phyloP scores from a whole-genome alignment of 2,113 vertebrate species.

The Ammodytes marinus region DNA sequence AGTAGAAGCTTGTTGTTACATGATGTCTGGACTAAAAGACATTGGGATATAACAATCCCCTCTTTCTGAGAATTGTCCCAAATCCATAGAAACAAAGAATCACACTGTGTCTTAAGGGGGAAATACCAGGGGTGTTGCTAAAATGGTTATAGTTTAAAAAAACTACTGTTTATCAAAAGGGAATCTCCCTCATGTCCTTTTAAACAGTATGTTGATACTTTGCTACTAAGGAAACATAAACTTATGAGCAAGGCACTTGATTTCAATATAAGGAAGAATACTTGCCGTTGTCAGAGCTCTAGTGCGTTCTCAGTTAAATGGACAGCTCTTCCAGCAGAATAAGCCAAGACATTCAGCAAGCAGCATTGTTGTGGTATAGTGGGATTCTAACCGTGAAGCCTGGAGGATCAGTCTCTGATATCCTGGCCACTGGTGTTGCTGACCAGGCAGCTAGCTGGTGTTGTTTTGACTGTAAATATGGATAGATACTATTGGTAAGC shows the following conservation, averaged over 20 bases:
- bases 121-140: neutral
- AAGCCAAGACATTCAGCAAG: slow-evolving; percentile 31
- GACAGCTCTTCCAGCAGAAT: slow-evolving; percentile 28
- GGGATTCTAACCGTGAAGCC: slow-evolving; percentile 20
- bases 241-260: neutral
- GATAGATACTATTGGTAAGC: neutral
- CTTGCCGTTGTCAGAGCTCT: slow-evolving; percentile 18
- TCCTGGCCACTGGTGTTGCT: slow-evolving; percentile 14
- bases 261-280: neutral
- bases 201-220: neutral
- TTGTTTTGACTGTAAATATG: neutral
- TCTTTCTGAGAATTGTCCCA: neutral
- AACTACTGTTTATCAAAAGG: neutral
- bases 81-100: neutral
- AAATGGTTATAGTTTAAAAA: neutral
- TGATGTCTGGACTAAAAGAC: neutral
- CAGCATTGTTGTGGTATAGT: slow-evolving; percentile 36
- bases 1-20: neutral
- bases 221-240: neutral
- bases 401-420: slow-evolving; percentile 11
- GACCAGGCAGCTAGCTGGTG: neutral
- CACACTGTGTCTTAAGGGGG: neutral
- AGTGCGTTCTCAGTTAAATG: slow-evolving; percentile 13
- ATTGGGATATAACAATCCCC: neutral
- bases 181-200: neutral